These are phyloP conservation scores for Caprella mutica DNA, from an alignment of 2,888 invertebrate genomes.

Conservation along the genomic window DNA sequence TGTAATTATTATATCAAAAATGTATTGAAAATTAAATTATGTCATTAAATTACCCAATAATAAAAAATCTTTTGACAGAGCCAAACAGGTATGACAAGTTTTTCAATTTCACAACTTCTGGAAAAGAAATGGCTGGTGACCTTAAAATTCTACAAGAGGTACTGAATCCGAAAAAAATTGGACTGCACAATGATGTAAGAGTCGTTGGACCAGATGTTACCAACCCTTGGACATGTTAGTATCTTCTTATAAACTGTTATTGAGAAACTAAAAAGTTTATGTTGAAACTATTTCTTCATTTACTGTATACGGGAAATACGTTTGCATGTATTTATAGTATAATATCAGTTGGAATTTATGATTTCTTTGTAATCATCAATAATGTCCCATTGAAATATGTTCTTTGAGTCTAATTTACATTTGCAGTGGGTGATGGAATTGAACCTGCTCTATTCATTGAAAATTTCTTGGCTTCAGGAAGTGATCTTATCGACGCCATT, in stretches of 20 bases:
- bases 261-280: too few species aligned
- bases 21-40: too few species aligned
- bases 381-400: too few species aligned
- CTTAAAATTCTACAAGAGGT: conserved; percentile 48
- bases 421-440: too few species aligned
- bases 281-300: not conserved
- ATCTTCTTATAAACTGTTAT: too few species aligned
- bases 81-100: conserved; percentile 57
- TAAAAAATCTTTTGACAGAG: conserved; percentile 41
- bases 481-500: conserved; percentile 47
- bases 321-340: too few species aligned
- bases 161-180: conserved; percentile 47
- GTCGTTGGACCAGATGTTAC: conserved; percentile 61
- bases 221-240: too few species aligned
- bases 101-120: conserved; percentile 50
- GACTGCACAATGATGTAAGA: conserved; percentile 47
- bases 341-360: too few species aligned
- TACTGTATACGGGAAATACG: too few species aligned
- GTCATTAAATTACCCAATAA: not conserved
- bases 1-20: not conserved
- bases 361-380: too few species aligned
- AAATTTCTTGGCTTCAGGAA: conserved; percentile 42
- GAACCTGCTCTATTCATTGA: conserved; percentile 38
- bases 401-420: too few species aligned
- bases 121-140: conserved; percentile 51